phyloP scores from a whole-genome alignment of 2,797 vertebrate species.

The Trachops cirrhosus region DNA sequence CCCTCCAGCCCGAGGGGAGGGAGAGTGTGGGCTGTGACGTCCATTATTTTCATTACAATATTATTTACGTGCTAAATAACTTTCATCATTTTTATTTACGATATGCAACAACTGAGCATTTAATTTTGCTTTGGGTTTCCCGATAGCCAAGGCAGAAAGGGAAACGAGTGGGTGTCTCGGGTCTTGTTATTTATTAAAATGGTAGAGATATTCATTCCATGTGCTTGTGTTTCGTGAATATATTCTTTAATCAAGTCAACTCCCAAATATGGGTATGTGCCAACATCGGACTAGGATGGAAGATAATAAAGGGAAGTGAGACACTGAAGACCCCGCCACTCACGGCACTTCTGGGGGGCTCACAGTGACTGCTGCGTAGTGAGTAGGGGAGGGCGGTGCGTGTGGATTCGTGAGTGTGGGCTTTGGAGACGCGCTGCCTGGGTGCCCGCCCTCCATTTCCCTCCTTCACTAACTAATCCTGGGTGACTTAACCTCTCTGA shows the following conservation, averaged over 20 bases:
- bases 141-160: background rate
- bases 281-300: background rate
- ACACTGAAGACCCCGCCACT: background rate
- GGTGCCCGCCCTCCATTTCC: fast-evolving
- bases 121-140: background rate
- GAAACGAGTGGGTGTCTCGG: background rate
- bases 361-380: fast-evolving
- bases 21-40: background rate
- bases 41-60: background rate
- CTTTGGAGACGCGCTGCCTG: background rate
- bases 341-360: background rate
- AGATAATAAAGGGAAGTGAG: background rate
- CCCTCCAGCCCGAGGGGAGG: background rate
- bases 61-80: background rate
- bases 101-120: background rate
- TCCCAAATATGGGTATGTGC: background rate
- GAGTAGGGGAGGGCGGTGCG: background rate
- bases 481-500: background rate
- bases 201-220: background rate
- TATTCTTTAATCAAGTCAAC: background rate
- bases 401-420: background rate
- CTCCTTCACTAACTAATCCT: background rate
- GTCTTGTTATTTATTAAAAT: background rate
- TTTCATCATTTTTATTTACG: background rate
- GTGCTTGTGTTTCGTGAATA: background rate